A percentile compares a stretch with the other conserved stretches of the same genome.
These are phyloP conservation scores for Colinus virginianus DNA, from an alignment of 2,113 vertebrate genomes.

Conservation along the genomic window DNA sequence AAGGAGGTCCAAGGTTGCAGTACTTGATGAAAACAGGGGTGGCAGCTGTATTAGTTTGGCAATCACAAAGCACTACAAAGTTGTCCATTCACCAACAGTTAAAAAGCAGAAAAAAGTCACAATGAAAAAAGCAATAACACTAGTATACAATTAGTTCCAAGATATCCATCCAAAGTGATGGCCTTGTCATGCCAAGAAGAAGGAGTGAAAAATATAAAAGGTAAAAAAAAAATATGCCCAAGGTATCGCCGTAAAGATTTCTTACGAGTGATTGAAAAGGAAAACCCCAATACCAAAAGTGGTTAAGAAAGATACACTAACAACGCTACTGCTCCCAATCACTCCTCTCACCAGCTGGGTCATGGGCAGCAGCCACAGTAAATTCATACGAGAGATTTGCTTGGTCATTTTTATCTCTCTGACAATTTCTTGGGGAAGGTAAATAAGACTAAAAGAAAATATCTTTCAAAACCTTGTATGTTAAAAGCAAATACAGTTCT, in stretches of 20 bases:
- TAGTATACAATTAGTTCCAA: not conserved
- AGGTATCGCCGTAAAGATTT: not conserved
- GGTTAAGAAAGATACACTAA: not conserved
- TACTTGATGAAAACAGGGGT: conserved; percentile 23
- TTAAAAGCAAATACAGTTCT: conserved; percentile 13
- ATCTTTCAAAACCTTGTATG: not conserved
- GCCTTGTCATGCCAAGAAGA: not conserved
- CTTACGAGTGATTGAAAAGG: not conserved
- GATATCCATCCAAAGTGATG: conserved; percentile 19
- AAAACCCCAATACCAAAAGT: not conserved
- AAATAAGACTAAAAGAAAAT: not conserved
- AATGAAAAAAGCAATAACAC: not conserved
- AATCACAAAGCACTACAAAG: not conserved
- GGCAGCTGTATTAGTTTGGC: conserved; percentile 16
- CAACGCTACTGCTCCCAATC: not conserved
- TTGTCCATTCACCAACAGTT: not conserved
- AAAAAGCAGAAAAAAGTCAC: not conserved
- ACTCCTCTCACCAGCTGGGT: not conserved
- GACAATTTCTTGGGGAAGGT: not conserved
- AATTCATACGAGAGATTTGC: not conserved
- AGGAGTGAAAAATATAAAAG: not conserved
- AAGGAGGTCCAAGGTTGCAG: conserved; percentile 47
- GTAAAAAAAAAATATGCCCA: not conserved
- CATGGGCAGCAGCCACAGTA: not conserved
- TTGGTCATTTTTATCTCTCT: not conserved